These are phyloP conservation scores for Julus scandinavius DNA, from an alignment of 2,888 invertebrate genomes.

Conservation along the genomic window DNA sequence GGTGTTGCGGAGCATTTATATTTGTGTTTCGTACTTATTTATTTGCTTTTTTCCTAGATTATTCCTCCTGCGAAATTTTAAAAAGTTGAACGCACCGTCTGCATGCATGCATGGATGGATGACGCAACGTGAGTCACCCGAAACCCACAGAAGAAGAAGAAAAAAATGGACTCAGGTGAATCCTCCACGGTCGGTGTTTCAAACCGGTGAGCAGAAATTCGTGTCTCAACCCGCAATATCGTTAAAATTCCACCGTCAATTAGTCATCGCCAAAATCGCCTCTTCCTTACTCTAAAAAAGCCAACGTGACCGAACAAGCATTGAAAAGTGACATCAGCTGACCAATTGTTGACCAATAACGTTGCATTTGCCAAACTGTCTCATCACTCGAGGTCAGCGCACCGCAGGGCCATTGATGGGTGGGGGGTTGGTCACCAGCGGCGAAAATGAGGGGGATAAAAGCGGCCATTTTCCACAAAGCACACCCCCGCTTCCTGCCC, in stretches of 20 bases:
- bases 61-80: neutral
- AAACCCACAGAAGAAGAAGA: neutral
- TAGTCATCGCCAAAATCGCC: neutral
- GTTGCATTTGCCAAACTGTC: neutral
- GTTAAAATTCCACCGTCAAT: neutral
- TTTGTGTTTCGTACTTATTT: neutral
- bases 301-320: neutral
- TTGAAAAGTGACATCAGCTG: neutral
- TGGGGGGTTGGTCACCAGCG: neutral
- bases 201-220: neutral
- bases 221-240: constrained; percentile 11
- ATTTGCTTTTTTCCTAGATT: neutral
- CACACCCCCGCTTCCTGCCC: neutral
- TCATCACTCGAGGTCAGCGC: neutral
- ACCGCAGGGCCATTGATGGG: neutral
- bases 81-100: neutral
- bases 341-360: neutral
- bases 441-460: neutral
- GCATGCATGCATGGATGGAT: neutral
- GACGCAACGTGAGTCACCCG: constrained; percentile 11
- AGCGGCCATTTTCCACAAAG: neutral
- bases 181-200: neutral
- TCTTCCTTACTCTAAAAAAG: neutral
- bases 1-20: neutral
- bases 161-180: neutral